Percentiles rank a stretch among this genome's conserved stretches.
Evolutionary conservation across 2,113 vertebrate genomes (phyloP).

Genomic region (Macrotis lagotis): DNA sequence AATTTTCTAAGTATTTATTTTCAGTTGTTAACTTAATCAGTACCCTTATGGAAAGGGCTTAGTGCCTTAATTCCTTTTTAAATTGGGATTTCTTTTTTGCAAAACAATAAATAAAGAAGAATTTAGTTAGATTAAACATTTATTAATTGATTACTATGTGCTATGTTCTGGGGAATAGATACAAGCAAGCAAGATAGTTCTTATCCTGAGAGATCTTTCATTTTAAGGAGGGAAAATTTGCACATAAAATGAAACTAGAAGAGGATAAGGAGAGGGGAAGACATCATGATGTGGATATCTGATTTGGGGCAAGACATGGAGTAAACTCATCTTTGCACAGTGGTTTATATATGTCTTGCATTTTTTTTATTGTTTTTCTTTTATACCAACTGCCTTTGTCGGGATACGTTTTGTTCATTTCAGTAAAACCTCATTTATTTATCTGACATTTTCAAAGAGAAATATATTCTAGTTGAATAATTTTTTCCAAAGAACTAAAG

Average conservation of each 20-base stretch:
- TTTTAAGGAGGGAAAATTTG: neutral
- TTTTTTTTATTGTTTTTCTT: neutral
- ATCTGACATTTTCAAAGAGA: neutral
- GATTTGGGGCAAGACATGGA: neutral
- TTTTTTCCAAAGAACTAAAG: neutral
- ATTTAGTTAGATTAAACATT: neutral
- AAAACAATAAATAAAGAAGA: neutral
- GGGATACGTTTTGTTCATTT: neutral
- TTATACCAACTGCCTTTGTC: neutral
- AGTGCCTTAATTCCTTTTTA: neutral
- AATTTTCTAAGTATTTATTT: neutral
- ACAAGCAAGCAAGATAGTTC: neutral
- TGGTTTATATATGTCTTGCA: neutral
- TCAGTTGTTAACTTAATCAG: neutral
- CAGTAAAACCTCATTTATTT: neutral
- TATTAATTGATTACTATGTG: neutral
- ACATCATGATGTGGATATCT: neutral
- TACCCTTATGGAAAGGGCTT: neutral
- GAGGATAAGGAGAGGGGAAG: neutral
- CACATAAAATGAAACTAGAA: neutral
- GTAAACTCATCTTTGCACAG: neutral
- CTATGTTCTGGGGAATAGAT: neutral
- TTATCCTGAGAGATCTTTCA: neutral
- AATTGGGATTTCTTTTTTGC: neutral
- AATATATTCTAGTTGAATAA: neutral